These are phyloP conservation scores for Geococcyx californianus DNA, from an alignment of 2,113 vertebrate species.

Conservation along the genomic window DNA sequence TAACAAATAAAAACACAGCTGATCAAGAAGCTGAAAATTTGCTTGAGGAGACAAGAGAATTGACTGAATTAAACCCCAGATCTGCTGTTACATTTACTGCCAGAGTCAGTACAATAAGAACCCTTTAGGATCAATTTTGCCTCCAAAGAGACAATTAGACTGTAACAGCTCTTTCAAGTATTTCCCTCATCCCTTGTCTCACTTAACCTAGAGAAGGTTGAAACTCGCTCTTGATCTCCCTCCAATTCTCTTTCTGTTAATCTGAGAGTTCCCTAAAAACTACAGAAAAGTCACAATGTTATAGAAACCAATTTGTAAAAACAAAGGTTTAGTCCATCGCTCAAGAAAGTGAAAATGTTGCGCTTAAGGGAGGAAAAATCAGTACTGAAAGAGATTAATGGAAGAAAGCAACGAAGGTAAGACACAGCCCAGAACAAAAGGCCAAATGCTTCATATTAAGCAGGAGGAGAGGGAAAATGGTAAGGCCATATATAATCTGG, in stretches of 20 bases:
- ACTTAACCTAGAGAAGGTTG: background rate
- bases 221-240: background rate
- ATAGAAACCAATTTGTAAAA: background rate
- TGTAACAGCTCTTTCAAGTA: background rate
- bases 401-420: background rate
- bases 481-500: background rate
- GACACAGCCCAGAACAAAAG: background rate
- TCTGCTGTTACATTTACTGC: background rate
- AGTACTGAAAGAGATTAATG: constrained; percentile 7
- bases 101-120: background rate
- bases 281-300: background rate
- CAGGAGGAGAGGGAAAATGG: background rate
- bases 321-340: background rate
- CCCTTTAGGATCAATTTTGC: background rate
- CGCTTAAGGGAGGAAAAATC: background rate
- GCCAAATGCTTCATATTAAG: constrained; percentile 6
- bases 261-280: background rate
- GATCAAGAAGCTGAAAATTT: background rate
- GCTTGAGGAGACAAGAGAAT: background rate
- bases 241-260: background rate
- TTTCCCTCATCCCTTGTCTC: background rate
- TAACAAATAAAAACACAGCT: background rate
- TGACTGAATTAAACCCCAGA: background rate
- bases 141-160: background rate
- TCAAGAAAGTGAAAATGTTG: constrained; percentile 15